phyloP scores from a whole-genome alignment of 2,113 vertebrate species.

The Esox niger region DNA sequence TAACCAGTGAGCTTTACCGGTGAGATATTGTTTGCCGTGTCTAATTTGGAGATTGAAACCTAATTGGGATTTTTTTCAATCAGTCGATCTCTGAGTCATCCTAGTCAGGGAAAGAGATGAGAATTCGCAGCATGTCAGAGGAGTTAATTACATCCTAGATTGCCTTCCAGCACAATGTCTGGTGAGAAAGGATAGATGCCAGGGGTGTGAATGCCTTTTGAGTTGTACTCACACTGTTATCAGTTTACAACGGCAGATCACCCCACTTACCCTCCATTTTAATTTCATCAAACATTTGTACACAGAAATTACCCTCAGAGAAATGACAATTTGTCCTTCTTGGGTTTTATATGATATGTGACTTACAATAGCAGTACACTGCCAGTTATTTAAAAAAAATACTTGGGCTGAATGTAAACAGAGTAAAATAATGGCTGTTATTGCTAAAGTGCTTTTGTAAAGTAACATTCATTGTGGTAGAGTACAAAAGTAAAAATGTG shows the following conservation, averaged over 20 bases:
- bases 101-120: constrained; percentile 22
- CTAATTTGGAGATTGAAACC: constrained; percentile 54
- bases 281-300: constrained; percentile 49
- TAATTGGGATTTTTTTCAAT: constrained; percentile 60
- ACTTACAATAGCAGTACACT: neutral
- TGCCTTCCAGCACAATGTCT: constrained; percentile 44
- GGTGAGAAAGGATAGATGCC: constrained; percentile 37
- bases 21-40: constrained; percentile 37
- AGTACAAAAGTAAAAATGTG: no score
- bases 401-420: neutral
- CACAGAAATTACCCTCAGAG: neutral
- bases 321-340: neutral
- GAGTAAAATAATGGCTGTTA: neutral
- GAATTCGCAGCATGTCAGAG: constrained; percentile 55
- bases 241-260: constrained; percentile 35
- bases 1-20: constrained; percentile 50
- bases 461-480: neutral
- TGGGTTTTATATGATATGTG: neutral
- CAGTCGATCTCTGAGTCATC: constrained; percentile 43
- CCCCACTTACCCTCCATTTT: constrained; percentile 50
- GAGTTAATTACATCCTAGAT: constrained; percentile 59
- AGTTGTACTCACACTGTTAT: constrained; percentile 17
- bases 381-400: neutral
- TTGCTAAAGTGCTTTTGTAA: neutral
- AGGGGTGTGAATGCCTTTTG: constrained; percentile 29